phyloP scores from a whole-genome alignment of 2,113 vertebrate species.

The Cyanistes caeruleus region DNA sequence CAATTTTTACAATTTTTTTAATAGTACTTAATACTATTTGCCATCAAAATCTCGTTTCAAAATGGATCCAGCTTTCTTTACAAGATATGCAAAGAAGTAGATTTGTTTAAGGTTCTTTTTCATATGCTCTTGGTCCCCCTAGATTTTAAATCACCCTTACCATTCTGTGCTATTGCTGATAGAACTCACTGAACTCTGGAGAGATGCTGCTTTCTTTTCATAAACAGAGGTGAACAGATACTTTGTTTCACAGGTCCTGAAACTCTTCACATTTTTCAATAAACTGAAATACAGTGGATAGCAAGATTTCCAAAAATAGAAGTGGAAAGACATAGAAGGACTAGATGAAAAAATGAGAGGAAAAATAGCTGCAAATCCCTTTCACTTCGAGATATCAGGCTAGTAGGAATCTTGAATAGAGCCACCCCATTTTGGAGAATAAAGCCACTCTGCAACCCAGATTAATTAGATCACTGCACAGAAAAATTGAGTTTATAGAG shows the following conservation, averaged over 20 bases:
- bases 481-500: neutral
- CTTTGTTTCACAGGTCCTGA: neutral
- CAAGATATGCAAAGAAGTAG: neutral
- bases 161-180: neutral
- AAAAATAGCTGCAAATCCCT: neutral
- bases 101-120: neutral
- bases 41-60: neutral
- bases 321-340: neutral
- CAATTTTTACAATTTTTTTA: too few species aligned
- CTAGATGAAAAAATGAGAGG: neutral
- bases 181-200: neutral
- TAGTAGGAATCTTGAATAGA: neutral
- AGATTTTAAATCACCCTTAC: neutral
- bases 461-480: neutral
- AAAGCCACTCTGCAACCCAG: neutral
- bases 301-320: neutral
- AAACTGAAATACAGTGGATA: neutral
- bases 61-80: neutral
- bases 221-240: neutral
- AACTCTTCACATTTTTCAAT: neutral
- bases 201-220: neutral
- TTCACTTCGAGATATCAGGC: neutral
- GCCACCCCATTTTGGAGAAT: neutral
- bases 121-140: neutral
- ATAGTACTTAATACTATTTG: neutral